Base-by-base conservation (phyloP, 2,797 vertebrate genomes). In the Orestias chungarensis region DNA sequence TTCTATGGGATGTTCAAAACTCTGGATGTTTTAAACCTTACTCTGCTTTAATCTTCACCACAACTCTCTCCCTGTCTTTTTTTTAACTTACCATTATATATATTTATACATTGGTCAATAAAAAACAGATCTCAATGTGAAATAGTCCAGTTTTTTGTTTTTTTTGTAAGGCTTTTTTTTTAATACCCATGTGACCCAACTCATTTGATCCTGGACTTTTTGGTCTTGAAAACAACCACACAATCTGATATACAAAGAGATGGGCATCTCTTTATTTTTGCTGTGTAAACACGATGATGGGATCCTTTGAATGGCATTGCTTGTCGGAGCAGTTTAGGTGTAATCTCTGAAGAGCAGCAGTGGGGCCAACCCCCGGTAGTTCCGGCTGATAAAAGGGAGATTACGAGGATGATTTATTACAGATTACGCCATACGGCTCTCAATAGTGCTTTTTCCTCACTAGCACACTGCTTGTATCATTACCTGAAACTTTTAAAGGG, bases 301-400 rank as follows among this genome's bases (percentile, higher is more conserved):
- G 69, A 82, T 85, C 79, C 85, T 80, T 78, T 70, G 78, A 75
- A 75, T 62, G 27, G 70, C 66, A 82, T 73, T 57, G 70, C 75
- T 71, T 76, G 65, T 79, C 82, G 80, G 79, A 83, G 79, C 1
- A 64, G 84, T 79, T 89, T 84, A 71, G 73, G 73, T 70, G 66
- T 91, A 89, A 91, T 91, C 89, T 86, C 81, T 80, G 74, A 66
- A 79, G 77, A 86, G 83, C 46, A 66, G 25, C 76, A 66, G 62
- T 31, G 42, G 44, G 79, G 78, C 82, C 73, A 82, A 64, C 42
- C 43, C 68, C 71, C n/a, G 12, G 59, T 78, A 79, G 70, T 86
- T 86, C 78, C 78, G 27, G 43, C 80, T 90, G 87, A 90, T 90
- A 90, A 89, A 91, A 87, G 82, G 87, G 89, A 92, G 92, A 93